Conservation (phyloP, 2,797 vertebrate genomes). For the Cyclura pinguis region DNA sequence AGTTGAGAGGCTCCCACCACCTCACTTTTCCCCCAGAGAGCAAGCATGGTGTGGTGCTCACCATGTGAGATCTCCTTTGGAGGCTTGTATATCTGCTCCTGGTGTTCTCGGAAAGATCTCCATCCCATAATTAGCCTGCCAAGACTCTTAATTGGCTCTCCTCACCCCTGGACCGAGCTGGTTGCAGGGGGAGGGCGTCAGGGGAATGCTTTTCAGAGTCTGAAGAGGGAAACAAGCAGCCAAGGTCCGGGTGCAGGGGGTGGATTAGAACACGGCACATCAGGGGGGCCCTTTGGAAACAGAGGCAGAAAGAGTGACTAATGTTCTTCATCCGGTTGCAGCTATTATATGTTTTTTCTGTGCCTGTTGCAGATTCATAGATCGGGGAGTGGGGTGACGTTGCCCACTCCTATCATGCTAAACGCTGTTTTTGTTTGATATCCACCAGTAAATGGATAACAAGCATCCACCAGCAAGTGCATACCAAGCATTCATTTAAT, state of each 20-base stretch:
- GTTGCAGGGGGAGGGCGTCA: background rate
- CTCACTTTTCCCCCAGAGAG: background rate
- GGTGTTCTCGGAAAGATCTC: background rate
- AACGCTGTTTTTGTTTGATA: too few relatives aligned
- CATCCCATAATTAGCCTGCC: slow-evolving; percentile 2
- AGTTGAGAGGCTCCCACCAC: too few relatives aligned
- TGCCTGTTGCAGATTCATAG: background rate
- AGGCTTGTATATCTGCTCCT: background rate
- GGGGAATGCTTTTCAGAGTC: too few relatives aligned
- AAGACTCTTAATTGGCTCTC: background rate
- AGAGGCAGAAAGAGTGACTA: background rate
- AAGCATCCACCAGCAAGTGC: too few relatives aligned
- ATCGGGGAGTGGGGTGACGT: too few relatives aligned
- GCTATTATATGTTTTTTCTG: background rate
- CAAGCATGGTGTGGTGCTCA: background rate
- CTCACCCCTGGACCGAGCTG: background rate
- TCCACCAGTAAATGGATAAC: too few relatives aligned
- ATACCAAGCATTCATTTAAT: too few relatives aligned
- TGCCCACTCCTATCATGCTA: background rate
- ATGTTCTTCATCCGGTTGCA: too few relatives aligned
- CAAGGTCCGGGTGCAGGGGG: background rate
- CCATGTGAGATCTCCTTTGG: background rate
- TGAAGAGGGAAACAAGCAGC: background rate
- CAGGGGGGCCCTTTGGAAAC: background rate
- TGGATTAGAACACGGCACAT: background rate